Evolutionary conservation across 2,113 vertebrate genomes (phyloP), one percentile per base, ranked within the genome.

Genomic region (Diadophis punctatus): DNA sequence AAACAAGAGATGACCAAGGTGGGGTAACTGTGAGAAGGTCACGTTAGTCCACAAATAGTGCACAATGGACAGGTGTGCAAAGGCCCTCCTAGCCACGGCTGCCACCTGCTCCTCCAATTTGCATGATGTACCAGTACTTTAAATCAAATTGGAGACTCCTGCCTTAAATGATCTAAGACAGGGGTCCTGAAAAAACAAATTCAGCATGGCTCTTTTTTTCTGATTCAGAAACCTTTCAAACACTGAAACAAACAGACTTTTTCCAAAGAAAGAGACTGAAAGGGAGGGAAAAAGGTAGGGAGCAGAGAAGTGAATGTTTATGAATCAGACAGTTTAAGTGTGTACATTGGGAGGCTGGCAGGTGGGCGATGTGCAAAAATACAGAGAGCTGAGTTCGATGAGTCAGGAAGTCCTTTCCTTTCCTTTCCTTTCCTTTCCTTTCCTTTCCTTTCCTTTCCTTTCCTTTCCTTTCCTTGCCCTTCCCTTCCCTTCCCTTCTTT

Each of bases 341-440:
- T 96, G 95, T 95, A 95, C 95, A 95, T 96, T 49, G 96, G 95
- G 34, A 95, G 97, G 97, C 96, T 96, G 96, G 49, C 56, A 94
- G 95, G 97, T 96, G 96, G 97, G 97, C 96, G 96, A 96, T 88
- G 96, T 16, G 52, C 94, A 92, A 93, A 93, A 93, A 94, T 96
- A 96, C 90, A 95, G 95, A 95, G 93, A 90, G 92, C 94, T 92
- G 95, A 95, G 94, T 93, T 74, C 88, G 93, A 96, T 97, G 97
- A 97, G 96, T 97, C 97, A 97, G 95, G 96, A 95, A 95, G 52
- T 53, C 34, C n/a, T 51, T 93, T 93, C 93, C 95, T n/a, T 16
- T 25, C 89, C 94, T 46, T 93, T 93, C 93, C 95, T n/a, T 2
- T 25, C 89, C 94, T 94, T 93, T 94, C 94, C 46, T 93, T 90